A percentile compares a stretch with the other conserved stretches of the same genome.
Conservation (phyloP, 2,888 invertebrate genomes). For the Thera britannica region DNA sequence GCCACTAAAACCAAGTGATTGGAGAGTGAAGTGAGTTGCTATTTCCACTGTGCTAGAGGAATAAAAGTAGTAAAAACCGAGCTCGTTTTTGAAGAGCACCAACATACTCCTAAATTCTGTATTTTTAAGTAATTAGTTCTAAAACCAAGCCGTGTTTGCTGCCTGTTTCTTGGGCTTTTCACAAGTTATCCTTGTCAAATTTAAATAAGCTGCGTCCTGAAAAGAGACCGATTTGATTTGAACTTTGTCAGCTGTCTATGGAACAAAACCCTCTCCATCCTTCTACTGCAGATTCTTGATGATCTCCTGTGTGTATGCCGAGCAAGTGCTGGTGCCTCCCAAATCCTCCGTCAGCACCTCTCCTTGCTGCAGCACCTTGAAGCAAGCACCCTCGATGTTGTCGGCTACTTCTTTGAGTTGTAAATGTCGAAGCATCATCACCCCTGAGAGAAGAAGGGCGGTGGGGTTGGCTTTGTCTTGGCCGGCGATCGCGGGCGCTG, state of each 20-base stretch:
- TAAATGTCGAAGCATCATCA: constrained; percentile 99
- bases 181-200: too few species aligned
- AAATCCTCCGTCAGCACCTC: constrained; percentile 95
- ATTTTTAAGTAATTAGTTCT: too few species aligned
- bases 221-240: too few species aligned
- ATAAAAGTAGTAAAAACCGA: too few species aligned
- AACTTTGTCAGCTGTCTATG: background rate
- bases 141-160: too few species aligned
- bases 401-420: constrained; percentile 88
- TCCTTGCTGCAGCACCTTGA: constrained; percentile 91
- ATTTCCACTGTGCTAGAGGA: too few species aligned
- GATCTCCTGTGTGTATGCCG: constrained; percentile 97
- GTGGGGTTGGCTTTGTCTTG: constrained; percentile 99
- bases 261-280: constrained; percentile 24
- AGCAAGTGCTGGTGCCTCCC: constrained; percentile 96
- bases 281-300: constrained; percentile 63
- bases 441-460: constrained; percentile 96
- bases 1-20: background rate
- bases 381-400: constrained; percentile 93
- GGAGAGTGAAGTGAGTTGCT: too few species aligned
- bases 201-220: too few species aligned
- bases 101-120: background rate
- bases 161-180: too few species aligned
- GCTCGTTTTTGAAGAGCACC: background rate
- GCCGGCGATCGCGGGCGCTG: constrained; percentile 98